These are phyloP conservation scores for Discoglossus pictus DNA, from an alignment of 2,797 vertebrate species.

Conservation along the genomic window DNA sequence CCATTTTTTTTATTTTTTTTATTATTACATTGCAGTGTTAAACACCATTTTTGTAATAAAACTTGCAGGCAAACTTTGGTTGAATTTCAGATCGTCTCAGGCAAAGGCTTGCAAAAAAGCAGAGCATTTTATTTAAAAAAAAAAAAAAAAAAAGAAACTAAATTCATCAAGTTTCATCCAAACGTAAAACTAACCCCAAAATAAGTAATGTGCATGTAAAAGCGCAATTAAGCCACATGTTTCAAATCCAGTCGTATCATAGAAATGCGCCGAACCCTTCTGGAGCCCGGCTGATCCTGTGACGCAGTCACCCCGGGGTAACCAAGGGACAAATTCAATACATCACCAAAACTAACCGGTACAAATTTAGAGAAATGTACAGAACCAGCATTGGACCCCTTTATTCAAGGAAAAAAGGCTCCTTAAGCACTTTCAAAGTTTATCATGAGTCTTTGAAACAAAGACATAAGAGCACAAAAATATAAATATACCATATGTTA, in stretches of 20 bases:
- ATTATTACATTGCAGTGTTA: slow-evolving; percentile 56
- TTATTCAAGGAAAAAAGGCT: too few relatives aligned
- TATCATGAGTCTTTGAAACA: slow-evolving; percentile 38
- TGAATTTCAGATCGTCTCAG: slow-evolving; percentile 40
- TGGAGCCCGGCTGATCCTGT: too few relatives aligned
- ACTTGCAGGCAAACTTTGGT: slow-evolving; percentile 45
- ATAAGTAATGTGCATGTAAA: slow-evolving; percentile 44
- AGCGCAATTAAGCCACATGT: slow-evolving; percentile 38
- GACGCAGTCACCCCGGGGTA: too few relatives aligned
- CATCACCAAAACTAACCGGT: too few relatives aligned
- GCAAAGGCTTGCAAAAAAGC: slow-evolving; percentile 52
- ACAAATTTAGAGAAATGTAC: too few relatives aligned
- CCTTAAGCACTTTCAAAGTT: too few relatives aligned
- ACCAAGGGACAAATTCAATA: too few relatives aligned
- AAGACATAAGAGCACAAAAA: not conserved
- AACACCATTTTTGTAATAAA: slow-evolving; percentile 48
- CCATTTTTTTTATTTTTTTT: slow-evolving; percentile 51
- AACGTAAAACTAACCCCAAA: slow-evolving; percentile 47
- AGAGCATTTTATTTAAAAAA: slow-evolving; percentile 44
- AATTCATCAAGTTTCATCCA: slow-evolving; percentile 37
- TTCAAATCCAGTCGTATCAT: slow-evolving; percentile 61
- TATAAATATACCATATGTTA: slow-evolving; percentile 1
- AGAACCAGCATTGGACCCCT: too few relatives aligned
- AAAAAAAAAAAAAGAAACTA: slow-evolving; percentile 46
- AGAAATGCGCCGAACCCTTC: slow-evolving; percentile 46